Evolutionary conservation across 1,140 invertebrate species (phyloP), one percentile per base, ranked within the genome.

Genomic region (Belonocnema kinseyi): DNA sequence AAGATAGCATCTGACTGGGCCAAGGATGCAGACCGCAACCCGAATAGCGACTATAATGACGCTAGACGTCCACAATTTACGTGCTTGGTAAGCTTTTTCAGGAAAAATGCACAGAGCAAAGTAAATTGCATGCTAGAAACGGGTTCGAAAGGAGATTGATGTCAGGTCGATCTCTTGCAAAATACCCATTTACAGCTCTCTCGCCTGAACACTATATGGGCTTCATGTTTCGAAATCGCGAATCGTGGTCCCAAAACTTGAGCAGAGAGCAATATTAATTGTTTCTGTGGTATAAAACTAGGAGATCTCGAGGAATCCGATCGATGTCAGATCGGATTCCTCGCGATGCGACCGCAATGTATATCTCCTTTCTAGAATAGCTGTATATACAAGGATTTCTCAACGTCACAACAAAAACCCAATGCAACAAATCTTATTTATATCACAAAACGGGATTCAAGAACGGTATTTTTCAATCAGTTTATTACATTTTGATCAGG

Each of bases 81-180:
- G 33, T 66, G 61, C n/a, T 66, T 66, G 14, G 13, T 13, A 40
- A 33, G 40, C 26, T 66, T 66, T 66, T 66, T 66, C 61, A 66
- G 12, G 33, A 46, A 66, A 66, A 66, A 66, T 66, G 61, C 14
- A 14, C 58, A 26, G 58, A n/a, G 61, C 61, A 66, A 46, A 66
- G 61, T 66, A 66, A 66, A 66, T 66, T 66, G 61, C 61, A 66
- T 66, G 61, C 61, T 66, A 33, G 58, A 61, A 61, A 61, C 58
- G 58, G 58, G 61, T 66, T 66, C 26, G 61, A 66, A 66, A 66
- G 61, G 61, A 66, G 61, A 66, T 66, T 66, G 61, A 66, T 66
- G 61, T 66, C 61, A 66, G 61, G 61, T 66, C 61, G 61, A 66
- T 66, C 61, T 66, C 33, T 66, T 66, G 61, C 40, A 16, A 66